phyloP scores from a whole-genome alignment of 2,888 invertebrate genomes.

The Acleris holmiana region DNA sequence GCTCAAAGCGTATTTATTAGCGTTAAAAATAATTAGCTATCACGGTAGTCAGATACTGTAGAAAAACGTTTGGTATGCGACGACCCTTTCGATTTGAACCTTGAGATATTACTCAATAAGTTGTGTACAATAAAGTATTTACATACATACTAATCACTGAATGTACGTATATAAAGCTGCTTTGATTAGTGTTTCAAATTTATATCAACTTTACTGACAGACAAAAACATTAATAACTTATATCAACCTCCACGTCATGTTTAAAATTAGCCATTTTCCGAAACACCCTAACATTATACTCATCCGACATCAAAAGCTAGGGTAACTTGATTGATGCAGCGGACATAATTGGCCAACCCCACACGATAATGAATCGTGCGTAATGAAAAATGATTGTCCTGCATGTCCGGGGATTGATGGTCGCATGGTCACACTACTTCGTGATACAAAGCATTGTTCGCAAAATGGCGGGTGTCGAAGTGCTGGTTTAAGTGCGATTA shows the following conservation, averaged over 20 bases:
- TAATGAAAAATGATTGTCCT: constrained; percentile 79
- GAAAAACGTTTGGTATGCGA: no score
- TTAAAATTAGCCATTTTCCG: constrained; percentile 30
- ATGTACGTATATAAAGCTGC: no score
- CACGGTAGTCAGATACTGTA: no score
- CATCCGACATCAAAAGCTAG: constrained; percentile 63
- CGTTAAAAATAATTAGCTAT: no score
- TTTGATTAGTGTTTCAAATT: no score
- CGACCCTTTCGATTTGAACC: no score
- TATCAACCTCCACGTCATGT: neutral
- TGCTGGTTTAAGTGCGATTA: constrained; percentile 32
- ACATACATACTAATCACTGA: no score
- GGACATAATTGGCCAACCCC: constrained; percentile 77
- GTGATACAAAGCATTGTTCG: constrained; percentile 58
- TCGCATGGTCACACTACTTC: constrained; percentile 63
- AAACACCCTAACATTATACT: constrained; percentile 33
- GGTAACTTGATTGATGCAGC: constrained; percentile 75
- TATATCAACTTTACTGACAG: no score
- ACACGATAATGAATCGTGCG: constrained; percentile 79
- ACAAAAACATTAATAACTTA: no score
- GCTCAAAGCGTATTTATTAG: no score
- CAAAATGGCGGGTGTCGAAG: constrained; percentile 39
- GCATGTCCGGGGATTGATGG: constrained; percentile 49
- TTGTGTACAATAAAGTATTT: no score
- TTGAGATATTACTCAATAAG: no score